Evolutionary conservation across 2,113 vertebrate genomes (phyloP).

Genomic region (Lamprologus tigripictilis): DNA sequence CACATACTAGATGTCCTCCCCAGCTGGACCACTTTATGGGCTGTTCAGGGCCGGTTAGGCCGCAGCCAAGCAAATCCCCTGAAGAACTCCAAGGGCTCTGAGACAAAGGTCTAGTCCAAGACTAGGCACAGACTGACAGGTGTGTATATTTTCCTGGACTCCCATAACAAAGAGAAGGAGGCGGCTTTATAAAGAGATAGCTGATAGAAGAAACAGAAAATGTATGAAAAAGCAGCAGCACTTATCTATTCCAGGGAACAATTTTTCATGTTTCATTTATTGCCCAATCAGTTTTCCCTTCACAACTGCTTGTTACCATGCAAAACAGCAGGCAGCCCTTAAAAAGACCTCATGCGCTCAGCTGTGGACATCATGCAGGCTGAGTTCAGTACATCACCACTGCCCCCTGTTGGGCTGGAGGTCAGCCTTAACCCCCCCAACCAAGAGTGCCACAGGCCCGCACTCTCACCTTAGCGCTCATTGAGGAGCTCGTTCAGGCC

Average conservation of each 20-base stretch:
- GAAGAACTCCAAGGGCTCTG: slow-evolving; percentile 35
- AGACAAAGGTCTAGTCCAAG: slow-evolving; percentile 32
- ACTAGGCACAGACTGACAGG: slow-evolving; percentile 37
- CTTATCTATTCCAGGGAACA: slow-evolving; percentile 1
- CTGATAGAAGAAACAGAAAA: slow-evolving; percentile 9
- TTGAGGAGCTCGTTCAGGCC: background rate
- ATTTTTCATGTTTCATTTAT: slow-evolving; percentile 65
- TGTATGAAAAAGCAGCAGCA: background rate
- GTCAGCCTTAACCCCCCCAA: slow-evolving; percentile 15
- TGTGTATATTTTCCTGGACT: background rate
- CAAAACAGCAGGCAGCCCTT: slow-evolving; percentile 50
- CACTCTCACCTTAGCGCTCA: slow-evolving; percentile 34
- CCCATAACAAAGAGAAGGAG: background rate
- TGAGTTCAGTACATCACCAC: slow-evolving; percentile 17
- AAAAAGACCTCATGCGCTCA: slow-evolving; percentile 25
- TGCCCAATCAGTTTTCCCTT: slow-evolving; percentile 28
- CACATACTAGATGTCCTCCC: slow-evolving; percentile 6
- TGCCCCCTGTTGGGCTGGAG: slow-evolving; percentile 57
- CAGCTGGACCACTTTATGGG: slow-evolving; percentile 69
- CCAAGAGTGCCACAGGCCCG: slow-evolving; percentile 14
- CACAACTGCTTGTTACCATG: slow-evolving; percentile 57
- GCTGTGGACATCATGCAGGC: background rate
- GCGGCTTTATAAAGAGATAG: background rate
- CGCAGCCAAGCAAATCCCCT: slow-evolving; percentile 59
- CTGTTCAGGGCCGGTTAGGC: slow-evolving; percentile 55